These are phyloP conservation scores for Isoperla grammatica DNA, from an alignment of 2,888 invertebrate genomes.

Conservation along the genomic window DNA sequence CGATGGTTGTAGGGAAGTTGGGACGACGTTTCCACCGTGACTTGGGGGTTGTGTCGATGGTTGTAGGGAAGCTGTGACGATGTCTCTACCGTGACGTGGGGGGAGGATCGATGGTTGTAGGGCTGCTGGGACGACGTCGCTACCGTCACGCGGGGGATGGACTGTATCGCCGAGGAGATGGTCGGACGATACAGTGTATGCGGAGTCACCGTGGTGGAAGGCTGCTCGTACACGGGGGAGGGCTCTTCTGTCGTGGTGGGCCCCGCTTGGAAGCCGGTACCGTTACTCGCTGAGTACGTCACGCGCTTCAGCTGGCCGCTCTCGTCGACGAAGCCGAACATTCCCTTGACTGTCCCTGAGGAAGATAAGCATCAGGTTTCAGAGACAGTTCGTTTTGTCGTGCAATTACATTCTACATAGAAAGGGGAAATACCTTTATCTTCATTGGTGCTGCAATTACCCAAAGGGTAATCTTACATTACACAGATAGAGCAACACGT, in stretches of 20 bases:
- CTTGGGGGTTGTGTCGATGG: background rate
- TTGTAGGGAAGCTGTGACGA: background rate
- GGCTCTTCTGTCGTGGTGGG: slow-evolving; percentile 5
- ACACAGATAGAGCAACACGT: too few species aligned
- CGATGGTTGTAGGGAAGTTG: slow-evolving; percentile 14
- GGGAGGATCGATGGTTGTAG: slow-evolving; percentile 4
- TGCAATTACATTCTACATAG: too few species aligned
- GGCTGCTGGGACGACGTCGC: slow-evolving; percentile 6
- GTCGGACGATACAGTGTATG: slow-evolving; percentile 26
- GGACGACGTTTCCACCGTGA: slow-evolving; percentile 9
- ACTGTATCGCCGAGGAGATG: slow-evolving; percentile 13
- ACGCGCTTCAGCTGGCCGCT: slow-evolving; percentile 73
- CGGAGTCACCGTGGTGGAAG: slow-evolving; percentile 20
- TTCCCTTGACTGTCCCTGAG: slow-evolving; percentile 58
- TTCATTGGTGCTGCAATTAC: too few species aligned
- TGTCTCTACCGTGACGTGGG: background rate
- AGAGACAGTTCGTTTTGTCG: too few species aligned
- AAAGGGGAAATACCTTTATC: too few species aligned
- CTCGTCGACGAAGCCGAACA: slow-evolving; percentile 74
- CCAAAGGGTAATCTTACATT: too few species aligned
- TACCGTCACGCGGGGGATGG: slow-evolving; percentile 16
- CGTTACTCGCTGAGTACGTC: slow-evolving; percentile 61
- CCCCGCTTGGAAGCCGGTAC: slow-evolving; percentile 36
- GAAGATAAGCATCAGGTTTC: background rate
- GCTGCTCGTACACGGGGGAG: background rate